phyloP scores from a whole-genome alignment of 1,140 invertebrate species.

The Nylanderia fulva region DNA sequence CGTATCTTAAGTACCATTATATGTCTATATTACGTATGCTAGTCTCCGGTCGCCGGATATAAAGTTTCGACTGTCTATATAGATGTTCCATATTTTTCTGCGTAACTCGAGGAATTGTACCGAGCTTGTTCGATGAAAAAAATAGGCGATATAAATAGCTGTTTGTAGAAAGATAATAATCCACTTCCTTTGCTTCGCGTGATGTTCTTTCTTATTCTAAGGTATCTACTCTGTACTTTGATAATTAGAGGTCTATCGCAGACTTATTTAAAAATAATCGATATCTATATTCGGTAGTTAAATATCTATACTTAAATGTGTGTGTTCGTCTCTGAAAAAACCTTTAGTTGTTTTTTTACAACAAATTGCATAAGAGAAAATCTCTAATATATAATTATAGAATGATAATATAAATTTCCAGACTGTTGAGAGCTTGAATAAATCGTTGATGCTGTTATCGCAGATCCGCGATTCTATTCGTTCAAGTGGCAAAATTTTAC shows the following conservation, averaged over 20 bases:
- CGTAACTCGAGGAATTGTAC: neutral
- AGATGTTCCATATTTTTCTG: neutral
- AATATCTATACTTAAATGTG: neutral
- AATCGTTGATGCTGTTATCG: neutral
- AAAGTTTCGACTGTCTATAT: conserved; percentile 20
- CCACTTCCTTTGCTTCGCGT: neutral
- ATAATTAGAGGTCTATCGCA: neutral
- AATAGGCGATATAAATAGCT: neutral
- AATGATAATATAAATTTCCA: neutral
- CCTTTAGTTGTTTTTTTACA: neutral
- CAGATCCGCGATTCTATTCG: neutral
- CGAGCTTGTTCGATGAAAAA: neutral
- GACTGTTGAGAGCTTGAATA: neutral
- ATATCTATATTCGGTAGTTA: neutral
- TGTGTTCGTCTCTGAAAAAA: neutral
- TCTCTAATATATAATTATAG: neutral
- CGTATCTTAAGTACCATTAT: neutral
- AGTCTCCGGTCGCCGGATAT: neutral
- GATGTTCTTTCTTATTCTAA: neutral
- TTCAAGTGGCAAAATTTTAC: conserved; percentile 33
- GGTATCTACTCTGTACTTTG: neutral
- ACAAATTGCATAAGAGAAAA: neutral
- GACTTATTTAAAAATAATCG: neutral
- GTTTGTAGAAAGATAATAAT: conserved; percentile 13
- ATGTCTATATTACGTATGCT: neutral